Evolutionary conservation across 2,888 invertebrate genomes (phyloP).

Genomic region (Thymelicus sylvestris): DNA sequence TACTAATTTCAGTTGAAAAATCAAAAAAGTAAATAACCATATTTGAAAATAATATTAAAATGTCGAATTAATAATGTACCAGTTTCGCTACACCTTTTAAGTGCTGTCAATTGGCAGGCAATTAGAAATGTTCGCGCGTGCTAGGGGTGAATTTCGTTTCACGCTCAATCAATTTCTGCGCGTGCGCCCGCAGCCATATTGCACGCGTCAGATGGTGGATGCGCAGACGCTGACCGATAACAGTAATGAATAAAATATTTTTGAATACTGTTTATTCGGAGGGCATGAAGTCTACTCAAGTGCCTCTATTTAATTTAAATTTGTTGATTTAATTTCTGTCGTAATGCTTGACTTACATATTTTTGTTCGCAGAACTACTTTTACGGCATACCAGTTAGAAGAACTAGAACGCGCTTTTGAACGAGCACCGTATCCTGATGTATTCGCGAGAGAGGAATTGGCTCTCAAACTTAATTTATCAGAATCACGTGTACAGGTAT

Average conservation of each 20-base stretch:
- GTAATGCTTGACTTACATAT: not conserved
- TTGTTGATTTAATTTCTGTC: not conserved
- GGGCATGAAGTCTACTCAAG: not conserved
- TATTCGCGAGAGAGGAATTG: conserved; percentile 96
- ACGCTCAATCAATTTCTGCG: conserved; percentile 83
- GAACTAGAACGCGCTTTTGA: conserved; percentile 97
- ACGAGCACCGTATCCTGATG: conserved; percentile 97
- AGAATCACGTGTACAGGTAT: conserved; percentile 87
- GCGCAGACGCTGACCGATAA: conserved; percentile 54
- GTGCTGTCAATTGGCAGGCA: conserved; percentile 74
- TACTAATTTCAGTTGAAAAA: too few relatives aligned
- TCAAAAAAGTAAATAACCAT: not conserved
- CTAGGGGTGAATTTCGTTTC: conserved; percentile 83
- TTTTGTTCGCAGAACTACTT: conserved; percentile 91
- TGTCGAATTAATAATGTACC: conserved; percentile 22
- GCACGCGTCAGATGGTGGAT: conserved; percentile 82
- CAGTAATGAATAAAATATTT: conserved; percentile 59
- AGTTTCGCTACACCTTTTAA: conserved; percentile 41
- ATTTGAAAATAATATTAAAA: too few relatives aligned
- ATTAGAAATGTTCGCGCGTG: conserved; percentile 69
- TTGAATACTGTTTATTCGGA: conserved; percentile 19
- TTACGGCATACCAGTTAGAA: conserved; percentile 97
- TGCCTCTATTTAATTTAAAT: too few relatives aligned
- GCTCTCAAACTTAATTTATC: conserved; percentile 95
- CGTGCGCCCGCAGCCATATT: conserved; percentile 82